Evolutionary conservation across 2,888 invertebrate species (phyloP).

Genomic region (Podotricha telesiphe): DNA sequence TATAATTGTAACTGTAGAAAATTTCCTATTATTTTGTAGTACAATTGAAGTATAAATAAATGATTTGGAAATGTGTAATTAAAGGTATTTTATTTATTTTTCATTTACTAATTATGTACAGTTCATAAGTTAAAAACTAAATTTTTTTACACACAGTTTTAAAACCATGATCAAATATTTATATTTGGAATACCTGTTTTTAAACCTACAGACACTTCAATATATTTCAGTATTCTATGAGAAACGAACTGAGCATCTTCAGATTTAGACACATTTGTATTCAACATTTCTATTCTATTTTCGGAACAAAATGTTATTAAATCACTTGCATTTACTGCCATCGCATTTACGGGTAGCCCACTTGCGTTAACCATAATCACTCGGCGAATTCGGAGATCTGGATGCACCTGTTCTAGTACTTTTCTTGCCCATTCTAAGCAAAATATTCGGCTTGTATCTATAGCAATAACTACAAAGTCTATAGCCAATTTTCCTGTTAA

Average conservation of each 20-base stretch:
- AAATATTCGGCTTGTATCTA: constrained; percentile 70
- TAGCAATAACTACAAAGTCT: constrained; percentile 70
- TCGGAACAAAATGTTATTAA: constrained; percentile 65
- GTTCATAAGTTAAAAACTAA: not conserved
- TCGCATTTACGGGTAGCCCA: constrained; percentile 65
- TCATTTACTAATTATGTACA: constrained; percentile 40
- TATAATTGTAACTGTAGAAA: constrained; percentile 81
- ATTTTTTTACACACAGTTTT: not conserved
- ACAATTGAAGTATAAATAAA: constrained; percentile 82
- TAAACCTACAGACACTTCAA: constrained; percentile 71
- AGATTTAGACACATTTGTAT: constrained; percentile 63
- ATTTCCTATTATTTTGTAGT: constrained; percentile 84
- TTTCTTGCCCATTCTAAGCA: constrained; percentile 72
- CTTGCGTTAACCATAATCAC: constrained; percentile 72
- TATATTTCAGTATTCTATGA: constrained; percentile 64
- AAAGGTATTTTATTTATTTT: constrained; percentile 37
- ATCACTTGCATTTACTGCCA: constrained; percentile 69
- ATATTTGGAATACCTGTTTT: constrained; percentile 76
- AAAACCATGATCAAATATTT: constrained; percentile 56
- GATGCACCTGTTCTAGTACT: constrained; percentile 67
- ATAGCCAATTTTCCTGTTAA: constrained; percentile 68
- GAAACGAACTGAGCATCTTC: constrained; percentile 64
- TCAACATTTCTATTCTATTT: constrained; percentile 66
- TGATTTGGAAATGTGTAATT: constrained; percentile 69
- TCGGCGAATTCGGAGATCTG: constrained; percentile 68